phyloP scores from a whole-genome alignment of 2,888 invertebrate species.

The Leptinotarsa juncta region DNA sequence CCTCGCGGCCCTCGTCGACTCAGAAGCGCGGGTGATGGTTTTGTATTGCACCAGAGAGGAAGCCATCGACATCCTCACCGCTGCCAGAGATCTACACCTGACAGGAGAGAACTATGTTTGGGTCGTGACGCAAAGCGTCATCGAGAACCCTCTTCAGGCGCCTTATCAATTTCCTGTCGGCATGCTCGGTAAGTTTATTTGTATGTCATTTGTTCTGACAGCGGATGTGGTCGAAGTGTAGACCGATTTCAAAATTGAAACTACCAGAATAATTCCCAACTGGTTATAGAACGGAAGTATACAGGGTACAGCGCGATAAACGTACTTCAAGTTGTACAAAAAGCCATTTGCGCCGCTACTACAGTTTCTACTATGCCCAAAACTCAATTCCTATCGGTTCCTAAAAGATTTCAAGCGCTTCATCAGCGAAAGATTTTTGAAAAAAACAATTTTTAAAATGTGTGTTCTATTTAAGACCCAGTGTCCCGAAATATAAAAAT shows the following conservation, averaged over 20 bases:
- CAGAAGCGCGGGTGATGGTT: conserved; percentile 92
- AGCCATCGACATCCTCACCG: conserved; percentile 83
- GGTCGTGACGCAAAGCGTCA: conserved; percentile 96
- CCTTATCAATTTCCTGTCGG: conserved; percentile 88
- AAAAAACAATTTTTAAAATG: conserved; percentile 38
- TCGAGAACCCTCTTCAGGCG: conserved; percentile 82
- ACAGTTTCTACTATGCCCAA: too few species aligned
- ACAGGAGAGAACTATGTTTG: conserved; percentile 95
- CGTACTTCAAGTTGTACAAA: too few species aligned
- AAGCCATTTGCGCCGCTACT: too few species aligned
- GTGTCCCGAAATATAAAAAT: conserved; percentile 16
- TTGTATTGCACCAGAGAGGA: conserved; percentile 91
- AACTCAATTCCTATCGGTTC: too few species aligned
- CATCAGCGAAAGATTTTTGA: conserved; percentile 26
- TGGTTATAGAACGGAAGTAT: too few species aligned
- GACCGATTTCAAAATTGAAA: neutral
- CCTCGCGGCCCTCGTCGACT: conserved; percentile 84
- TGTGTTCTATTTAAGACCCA: conserved; percentile 30
- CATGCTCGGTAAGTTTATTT: conserved; percentile 80
- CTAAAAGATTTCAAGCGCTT: too few species aligned
- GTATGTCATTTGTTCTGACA: neutral
- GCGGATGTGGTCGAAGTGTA: neutral
- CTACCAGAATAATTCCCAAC: too few species aligned
- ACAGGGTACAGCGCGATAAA: too few species aligned
- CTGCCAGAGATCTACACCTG: conserved; percentile 80